phyloP scores from a whole-genome alignment of 2,888 invertebrate genomes.

The Megaustenia siamemsis region DNA sequence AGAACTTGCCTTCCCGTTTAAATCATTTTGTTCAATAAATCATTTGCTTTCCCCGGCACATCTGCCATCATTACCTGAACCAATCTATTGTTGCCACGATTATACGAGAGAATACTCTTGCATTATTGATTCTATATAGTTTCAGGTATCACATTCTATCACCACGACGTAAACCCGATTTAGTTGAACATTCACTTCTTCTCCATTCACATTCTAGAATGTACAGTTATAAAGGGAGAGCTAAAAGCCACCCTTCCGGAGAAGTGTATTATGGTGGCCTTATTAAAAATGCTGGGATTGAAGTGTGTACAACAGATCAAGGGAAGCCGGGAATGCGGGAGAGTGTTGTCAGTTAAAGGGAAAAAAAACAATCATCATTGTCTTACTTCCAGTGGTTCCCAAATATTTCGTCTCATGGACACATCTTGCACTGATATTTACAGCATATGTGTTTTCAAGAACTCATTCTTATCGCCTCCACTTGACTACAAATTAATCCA shows the following conservation, averaged over 20 bases:
- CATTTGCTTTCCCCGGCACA: background rate
- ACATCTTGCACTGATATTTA: too few relatives aligned
- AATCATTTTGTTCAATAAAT: background rate
- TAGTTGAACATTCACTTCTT: background rate
- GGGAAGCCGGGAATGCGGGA: too few relatives aligned
- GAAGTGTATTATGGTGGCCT: background rate
- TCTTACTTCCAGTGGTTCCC: too few relatives aligned
- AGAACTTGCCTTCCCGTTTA: background rate
- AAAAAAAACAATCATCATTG: too few relatives aligned
- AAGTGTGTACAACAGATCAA: too few relatives aligned
- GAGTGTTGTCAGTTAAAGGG: too few relatives aligned
- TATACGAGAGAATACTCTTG: background rate
- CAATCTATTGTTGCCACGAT: background rate
- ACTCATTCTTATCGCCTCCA: too few relatives aligned
- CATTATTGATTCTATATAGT: background rate
- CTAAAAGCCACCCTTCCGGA: background rate
- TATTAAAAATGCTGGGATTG: background rate
- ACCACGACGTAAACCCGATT: background rate
- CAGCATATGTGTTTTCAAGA: too few relatives aligned
- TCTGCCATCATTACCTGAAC: background rate
- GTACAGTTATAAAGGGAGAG: background rate
- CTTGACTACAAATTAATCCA: too few relatives aligned
- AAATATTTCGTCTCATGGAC: too few relatives aligned
- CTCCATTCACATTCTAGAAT: background rate
- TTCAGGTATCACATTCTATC: background rate